Evolutionary conservation across 1,140 invertebrate genomes (phyloP), one percentile per base, ranked within the genome.

Genomic region (Saccostrea cuccullata): DNA sequence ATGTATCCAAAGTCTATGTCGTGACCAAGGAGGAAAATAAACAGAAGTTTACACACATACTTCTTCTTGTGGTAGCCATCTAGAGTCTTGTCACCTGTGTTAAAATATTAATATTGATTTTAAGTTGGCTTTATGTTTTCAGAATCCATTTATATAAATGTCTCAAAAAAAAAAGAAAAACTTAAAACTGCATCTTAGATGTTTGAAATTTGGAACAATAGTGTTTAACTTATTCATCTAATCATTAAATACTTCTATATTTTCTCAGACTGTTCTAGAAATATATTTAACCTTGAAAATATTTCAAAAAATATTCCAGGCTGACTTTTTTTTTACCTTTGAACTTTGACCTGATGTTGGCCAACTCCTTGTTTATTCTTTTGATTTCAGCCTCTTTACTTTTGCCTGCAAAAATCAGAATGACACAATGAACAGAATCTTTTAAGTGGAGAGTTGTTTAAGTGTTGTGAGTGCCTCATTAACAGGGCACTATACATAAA

Each of bases 51-150:
- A 96, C 99, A 99, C 58, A 99, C 99, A 97, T 99, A 99, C 96
- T 99, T 99, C 96, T 99, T 99, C 96, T 99, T 99, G 94, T 99
- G 99, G 95, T 99, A 99, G 26, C 99, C 99, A 96, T 99, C 99
- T 58, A 99, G 96, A 56, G 99, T 99, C 96, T 99, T 99, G 95
- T 99, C 99, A 87, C 99, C 96, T 96, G 89, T n/a, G n/a, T n/a
- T n/a, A n/a, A n/a, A n/a, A n/a, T n/a, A n/a, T n/a, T n/a, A n/a
- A n/a, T n/a, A n/a, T n/a, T n/a, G n/a, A n/a, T n/a, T n/a, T n/a
- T n/a, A 47, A 47, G 47, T 0, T 47, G 9, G 5, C 47, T 47
- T 47, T 5, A 47, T 47, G 9, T 47, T 47, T 47, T 9, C 47
- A 3, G 9, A 47, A 47, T 47, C 5, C 47, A 47, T 2, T 47